Conservation (phyloP, 1,140 invertebrate genomes). For the Bombus turneri region DNA sequence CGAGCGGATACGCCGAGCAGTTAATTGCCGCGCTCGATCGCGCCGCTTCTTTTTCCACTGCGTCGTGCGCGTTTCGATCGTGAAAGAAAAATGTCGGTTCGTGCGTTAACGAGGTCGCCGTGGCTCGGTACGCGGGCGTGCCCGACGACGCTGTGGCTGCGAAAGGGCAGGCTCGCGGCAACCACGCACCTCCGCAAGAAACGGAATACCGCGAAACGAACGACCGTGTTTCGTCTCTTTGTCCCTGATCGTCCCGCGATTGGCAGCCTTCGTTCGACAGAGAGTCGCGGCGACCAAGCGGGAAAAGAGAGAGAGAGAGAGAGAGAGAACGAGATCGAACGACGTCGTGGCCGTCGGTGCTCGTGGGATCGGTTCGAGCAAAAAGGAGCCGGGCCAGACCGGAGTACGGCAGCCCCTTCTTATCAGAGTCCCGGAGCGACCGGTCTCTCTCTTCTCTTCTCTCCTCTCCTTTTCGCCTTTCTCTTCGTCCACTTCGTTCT, state of each 20-base stretch:
- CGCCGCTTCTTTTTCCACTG: not conserved
- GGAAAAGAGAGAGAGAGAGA: not conserved
- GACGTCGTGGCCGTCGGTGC: not conserved
- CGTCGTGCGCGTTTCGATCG: no score
- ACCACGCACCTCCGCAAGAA: constrained; percentile 62
- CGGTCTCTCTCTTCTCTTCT: not conserved
- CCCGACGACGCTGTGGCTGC: constrained; percentile 21
- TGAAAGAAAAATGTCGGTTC: constrained; percentile 24
- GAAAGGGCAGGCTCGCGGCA: constrained; percentile 28
- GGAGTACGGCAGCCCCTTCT: constrained; percentile 46
- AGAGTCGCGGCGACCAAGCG: constrained; percentile 16
- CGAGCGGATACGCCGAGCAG: not conserved
- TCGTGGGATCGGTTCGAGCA: constrained; percentile 46
- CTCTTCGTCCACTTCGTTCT: no score
- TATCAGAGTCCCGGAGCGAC: constrained; percentile 50
- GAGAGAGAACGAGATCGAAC: constrained; percentile 35
- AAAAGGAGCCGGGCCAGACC: constrained; percentile 58
- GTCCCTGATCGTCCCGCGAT: constrained; percentile 50
- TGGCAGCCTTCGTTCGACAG: constrained; percentile 42
- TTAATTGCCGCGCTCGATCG: not conserved
- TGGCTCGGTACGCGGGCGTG: constrained; percentile 36
- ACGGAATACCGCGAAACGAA: constrained; percentile 68
- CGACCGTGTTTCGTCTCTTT: constrained; percentile 62
- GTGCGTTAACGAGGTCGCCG: constrained; percentile 32
- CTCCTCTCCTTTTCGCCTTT: not conserved